Evolutionary conservation across 2,888 invertebrate genomes (phyloP).

Genomic region (Antheraea yamamai): DNA sequence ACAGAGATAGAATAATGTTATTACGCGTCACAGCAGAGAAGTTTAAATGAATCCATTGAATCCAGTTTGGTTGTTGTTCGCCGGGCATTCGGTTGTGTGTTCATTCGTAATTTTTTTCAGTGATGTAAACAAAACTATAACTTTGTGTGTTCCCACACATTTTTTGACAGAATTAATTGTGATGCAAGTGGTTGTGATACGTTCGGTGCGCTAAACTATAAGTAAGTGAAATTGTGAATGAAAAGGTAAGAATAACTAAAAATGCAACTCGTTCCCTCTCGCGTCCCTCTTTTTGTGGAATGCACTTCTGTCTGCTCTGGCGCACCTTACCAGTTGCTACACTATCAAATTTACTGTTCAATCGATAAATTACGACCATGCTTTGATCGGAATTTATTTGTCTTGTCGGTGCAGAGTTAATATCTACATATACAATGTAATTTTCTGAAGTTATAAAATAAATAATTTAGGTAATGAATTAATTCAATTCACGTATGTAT

Average conservation of each 20-base stretch:
- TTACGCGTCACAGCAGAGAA: slow-evolving; percentile 67
- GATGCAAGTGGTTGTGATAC: slow-evolving; percentile 57
- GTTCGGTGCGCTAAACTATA: slow-evolving; percentile 37
- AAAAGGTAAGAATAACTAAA: slow-evolving; percentile 74
- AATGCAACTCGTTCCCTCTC: slow-evolving; percentile 75
- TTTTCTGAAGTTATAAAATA: background rate
- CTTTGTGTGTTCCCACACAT: slow-evolving; percentile 52
- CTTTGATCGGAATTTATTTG: slow-evolving; percentile 14
- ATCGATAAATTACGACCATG: slow-evolving; percentile 32
- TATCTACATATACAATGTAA: background rate
- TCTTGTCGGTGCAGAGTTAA: background rate
- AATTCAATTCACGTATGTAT: background rate
- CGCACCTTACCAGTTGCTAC: slow-evolving; percentile 66
- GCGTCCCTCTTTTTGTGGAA: slow-evolving; percentile 75
- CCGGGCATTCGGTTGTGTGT: slow-evolving; percentile 63
- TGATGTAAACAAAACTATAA: slow-evolving; percentile 70
- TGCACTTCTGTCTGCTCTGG: slow-evolving; percentile 68
- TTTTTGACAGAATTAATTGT: slow-evolving; percentile 52
- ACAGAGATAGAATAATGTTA: slow-evolving; percentile 68
- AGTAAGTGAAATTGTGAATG: slow-evolving; percentile 45
- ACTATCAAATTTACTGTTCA: slow-evolving; percentile 56
- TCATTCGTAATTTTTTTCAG: slow-evolving; percentile 51
- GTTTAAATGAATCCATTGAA: slow-evolving; percentile 51
- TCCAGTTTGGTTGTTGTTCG: slow-evolving; percentile 76
- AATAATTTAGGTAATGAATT: background rate